Evolutionary conservation across 2,113 vertebrate species (phyloP).

Genomic region (Propithecus coquereli): DNA sequence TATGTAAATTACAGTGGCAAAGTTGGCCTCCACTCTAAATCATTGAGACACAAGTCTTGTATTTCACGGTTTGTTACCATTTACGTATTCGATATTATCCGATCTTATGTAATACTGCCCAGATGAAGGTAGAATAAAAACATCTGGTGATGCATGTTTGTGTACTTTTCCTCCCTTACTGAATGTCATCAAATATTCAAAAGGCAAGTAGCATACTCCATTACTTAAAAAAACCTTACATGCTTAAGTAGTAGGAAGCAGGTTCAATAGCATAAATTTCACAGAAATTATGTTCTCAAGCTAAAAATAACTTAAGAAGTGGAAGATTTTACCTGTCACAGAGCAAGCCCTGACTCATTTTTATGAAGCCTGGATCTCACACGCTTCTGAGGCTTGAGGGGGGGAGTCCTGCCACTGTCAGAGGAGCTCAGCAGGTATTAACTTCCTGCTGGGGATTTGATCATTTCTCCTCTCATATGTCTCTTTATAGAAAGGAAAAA

Average conservation of each 20-base stretch:
- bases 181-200: neutral
- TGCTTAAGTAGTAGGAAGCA: conserved; percentile 10
- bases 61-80: neutral
- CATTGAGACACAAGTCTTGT: neutral
- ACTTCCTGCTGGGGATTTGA: conserved; percentile 21
- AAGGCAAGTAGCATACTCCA: neutral
- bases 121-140: neutral
- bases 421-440: conserved; percentile 52
- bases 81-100: neutral
- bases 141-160: neutral
- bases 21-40: neutral
- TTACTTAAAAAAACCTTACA: conserved; percentile 20
- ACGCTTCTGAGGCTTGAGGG: conserved; percentile 24
- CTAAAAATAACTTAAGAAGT: conserved; percentile 50
- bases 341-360: conserved; percentile 63
- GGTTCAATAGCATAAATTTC: conserved; percentile 20
- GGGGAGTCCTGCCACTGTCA: conserved; percentile 14
- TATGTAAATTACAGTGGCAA: neutral
- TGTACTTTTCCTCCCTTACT: neutral
- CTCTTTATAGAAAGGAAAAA: conserved; percentile 40
- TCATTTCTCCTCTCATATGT: conserved; percentile 10
- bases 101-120: neutral
- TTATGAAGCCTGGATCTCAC: conserved; percentile 56
- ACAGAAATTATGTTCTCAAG: conserved; percentile 36
- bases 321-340: conserved; percentile 45